These are phyloP conservation scores for Anhinga rufa DNA, from an alignment of 2,113 vertebrate genomes.

Conservation along the genomic window DNA sequence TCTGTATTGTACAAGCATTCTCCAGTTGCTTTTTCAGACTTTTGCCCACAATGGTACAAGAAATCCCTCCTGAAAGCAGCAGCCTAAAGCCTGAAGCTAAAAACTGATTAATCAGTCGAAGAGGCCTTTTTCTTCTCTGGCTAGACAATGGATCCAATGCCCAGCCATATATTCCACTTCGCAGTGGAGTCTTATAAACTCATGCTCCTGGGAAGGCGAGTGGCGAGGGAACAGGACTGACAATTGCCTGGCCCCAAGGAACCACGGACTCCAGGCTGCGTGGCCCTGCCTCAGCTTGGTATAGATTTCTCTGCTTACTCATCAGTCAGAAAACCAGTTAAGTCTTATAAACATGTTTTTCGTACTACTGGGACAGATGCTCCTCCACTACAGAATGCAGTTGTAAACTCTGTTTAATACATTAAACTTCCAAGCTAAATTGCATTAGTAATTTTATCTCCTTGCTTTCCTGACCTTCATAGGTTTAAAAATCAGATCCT, in stretches of 20 bases:
- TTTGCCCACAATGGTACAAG: background rate
- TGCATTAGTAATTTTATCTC: constrained; percentile 13
- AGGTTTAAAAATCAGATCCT: constrained; percentile 45
- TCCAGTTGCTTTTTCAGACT: background rate
- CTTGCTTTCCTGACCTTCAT: constrained; percentile 36
- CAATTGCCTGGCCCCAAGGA: background rate
- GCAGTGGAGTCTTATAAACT: background rate
- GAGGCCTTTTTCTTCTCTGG: background rate
- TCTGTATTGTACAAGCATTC: background rate
- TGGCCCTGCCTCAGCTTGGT: background rate
- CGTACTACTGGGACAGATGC: background rate
- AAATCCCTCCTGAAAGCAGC: background rate
- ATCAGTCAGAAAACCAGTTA: background rate
- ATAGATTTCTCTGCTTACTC: background rate
- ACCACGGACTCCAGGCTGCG: background rate
- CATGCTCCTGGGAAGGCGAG: background rate
- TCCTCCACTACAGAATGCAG: background rate
- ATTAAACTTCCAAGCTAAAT: constrained; percentile 31
- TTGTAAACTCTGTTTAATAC: constrained; percentile 31
- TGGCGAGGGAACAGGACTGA: background rate
- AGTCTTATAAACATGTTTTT: constrained; percentile 29
- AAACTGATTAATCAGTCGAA: background rate
- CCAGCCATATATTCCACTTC: background rate
- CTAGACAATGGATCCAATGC: background rate
- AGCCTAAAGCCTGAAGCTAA: background rate